Evolutionary conservation across 2,888 invertebrate species (phyloP).

Genomic region (Anodontia alba): DNA sequence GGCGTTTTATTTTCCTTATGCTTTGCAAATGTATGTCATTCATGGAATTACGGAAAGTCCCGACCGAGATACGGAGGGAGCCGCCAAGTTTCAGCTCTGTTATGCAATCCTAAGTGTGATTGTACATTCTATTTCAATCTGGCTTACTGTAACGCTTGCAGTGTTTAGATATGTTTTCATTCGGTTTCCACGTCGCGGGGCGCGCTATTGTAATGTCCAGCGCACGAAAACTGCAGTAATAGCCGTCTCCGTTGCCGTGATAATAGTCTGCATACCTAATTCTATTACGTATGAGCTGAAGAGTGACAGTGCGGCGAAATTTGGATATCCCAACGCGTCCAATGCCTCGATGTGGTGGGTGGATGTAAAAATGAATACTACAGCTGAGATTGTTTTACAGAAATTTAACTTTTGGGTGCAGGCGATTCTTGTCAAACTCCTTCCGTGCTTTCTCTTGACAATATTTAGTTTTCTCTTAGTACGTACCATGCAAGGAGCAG

Average conservation of each 20-base stretch:
- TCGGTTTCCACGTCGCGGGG: slow-evolving; percentile 90
- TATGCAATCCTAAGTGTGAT: slow-evolving; percentile 96
- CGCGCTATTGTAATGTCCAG: slow-evolving; percentile 92
- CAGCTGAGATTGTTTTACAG: slow-evolving; percentile 73
- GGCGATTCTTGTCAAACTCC: slow-evolving; percentile 95
- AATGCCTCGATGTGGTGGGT: slow-evolving; percentile 79
- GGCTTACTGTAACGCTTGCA: slow-evolving; percentile 96
- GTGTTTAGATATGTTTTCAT: slow-evolving; percentile 92
- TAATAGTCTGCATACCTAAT: slow-evolving; percentile 83
- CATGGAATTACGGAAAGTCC: slow-evolving; percentile 69
- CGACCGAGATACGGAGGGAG: slow-evolving; percentile 77
- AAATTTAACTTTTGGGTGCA: slow-evolving; percentile 95
- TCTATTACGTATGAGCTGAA: slow-evolving; percentile 87
- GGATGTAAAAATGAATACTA: slow-evolving; percentile 86
- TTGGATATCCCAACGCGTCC: slow-evolving; percentile 17
- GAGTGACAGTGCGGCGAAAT: slow-evolving; percentile 10
- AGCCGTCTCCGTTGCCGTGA: slow-evolving; percentile 78
- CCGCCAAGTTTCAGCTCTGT: slow-evolving; percentile 86
- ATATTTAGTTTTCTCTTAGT: slow-evolving; percentile 86
- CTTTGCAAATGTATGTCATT: slow-evolving; percentile 86
- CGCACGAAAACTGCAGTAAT: slow-evolving; percentile 93
- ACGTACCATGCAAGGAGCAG: slow-evolving; percentile 84
- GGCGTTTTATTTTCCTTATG: slow-evolving; percentile 94
- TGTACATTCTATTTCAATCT: slow-evolving; percentile 96
- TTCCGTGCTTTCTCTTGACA: slow-evolving; percentile 95